phyloP scores from a whole-genome alignment of 1,140 invertebrate species.

The Agrypnia vestita region DNA sequence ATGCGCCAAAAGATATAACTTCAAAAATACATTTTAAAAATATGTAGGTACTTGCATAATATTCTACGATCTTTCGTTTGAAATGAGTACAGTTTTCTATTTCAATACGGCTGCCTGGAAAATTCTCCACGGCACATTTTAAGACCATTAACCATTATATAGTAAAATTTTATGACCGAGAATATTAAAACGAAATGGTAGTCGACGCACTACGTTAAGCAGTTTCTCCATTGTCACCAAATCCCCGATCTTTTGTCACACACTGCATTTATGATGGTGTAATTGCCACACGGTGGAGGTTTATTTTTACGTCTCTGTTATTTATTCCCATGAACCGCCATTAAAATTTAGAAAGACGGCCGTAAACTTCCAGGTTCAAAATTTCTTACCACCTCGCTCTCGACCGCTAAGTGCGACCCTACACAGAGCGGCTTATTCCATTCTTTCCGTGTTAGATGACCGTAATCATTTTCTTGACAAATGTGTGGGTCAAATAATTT shows the following conservation, averaged over 20 bases:
- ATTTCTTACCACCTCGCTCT: conserved; percentile 2
- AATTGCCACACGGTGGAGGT: not conserved
- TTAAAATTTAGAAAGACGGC: conserved; percentile 13
- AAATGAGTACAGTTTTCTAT: no score
- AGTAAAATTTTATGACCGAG: not conserved
- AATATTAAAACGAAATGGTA: conserved; percentile 4
- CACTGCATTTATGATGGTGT: conserved; percentile 14
- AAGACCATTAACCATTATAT: not conserved
- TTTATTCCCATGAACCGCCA: not conserved
- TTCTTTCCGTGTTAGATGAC: not conserved
- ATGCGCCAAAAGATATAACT: no score
- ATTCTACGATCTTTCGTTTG: no score
- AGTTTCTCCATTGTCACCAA: conserved; percentile 26
- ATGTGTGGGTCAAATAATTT: no score
- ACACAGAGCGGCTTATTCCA: not conserved
- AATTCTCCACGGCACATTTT: not conserved
- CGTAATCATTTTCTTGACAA: not conserved
- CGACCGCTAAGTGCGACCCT: not conserved
- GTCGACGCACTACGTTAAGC: not conserved
- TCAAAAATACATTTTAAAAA: no score
- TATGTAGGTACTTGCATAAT: no score
- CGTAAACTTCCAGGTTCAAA: conserved; percentile 11
- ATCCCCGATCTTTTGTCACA: conserved; percentile 15
- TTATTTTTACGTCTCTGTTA: conserved; percentile 10
- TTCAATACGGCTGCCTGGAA: no score